Base-by-base conservation (phyloP, 2,113 vertebrate genomes). In the Cygnus buccinator region DNA sequence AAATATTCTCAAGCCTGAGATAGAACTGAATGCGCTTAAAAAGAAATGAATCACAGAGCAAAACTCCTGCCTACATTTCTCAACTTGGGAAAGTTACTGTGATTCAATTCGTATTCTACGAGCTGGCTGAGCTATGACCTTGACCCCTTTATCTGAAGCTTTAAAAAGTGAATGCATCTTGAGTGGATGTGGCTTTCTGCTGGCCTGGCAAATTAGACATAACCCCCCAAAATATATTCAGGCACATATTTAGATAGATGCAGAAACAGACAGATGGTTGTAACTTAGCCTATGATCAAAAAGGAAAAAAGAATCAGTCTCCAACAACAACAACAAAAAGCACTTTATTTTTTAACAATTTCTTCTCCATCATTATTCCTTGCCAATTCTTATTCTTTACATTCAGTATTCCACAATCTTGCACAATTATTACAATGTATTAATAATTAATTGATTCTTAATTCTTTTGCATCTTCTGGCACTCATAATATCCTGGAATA, bases 41-140 rank as follows among this genome's bases (percentile, higher is more conserved):
- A 97, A 92, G 68, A 97, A 96, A 76, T 96, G 66, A 96, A 95
- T 97, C 87, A 94, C 72, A 93, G 90, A 92, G 83, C 68, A 94
- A 90, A 96, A 84, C 48, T 90, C 81, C 39, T 96, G 87, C 95
- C 94, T 79, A 5, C 57, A 86, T 96, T 96, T 96, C 93, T 96
- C 88, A 94, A 66, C 84, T 68, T 70, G 88, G 21, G 93, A 97
- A 98, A 97, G 95, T 93, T 93, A 65, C 77, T 44, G 76, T 96
- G 93, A 88, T 89, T 92, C 94, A 95, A 84, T 93, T 94, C 90
- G 71, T 90, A 81, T 94, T 93, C 78, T 80, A 78, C 70, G 90
- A 94, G 68, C 89, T 96, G 81, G 63, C 87, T 93, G 46, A 41
- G 75, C 67, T 37, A 58, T 95, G 97, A 96, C 96, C 95, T 94